Evolutionary conservation across 2,797 vertebrate species (phyloP), one percentile per base, ranked within the genome.

Genomic region (Hydrocynus forskahlii): DNA sequence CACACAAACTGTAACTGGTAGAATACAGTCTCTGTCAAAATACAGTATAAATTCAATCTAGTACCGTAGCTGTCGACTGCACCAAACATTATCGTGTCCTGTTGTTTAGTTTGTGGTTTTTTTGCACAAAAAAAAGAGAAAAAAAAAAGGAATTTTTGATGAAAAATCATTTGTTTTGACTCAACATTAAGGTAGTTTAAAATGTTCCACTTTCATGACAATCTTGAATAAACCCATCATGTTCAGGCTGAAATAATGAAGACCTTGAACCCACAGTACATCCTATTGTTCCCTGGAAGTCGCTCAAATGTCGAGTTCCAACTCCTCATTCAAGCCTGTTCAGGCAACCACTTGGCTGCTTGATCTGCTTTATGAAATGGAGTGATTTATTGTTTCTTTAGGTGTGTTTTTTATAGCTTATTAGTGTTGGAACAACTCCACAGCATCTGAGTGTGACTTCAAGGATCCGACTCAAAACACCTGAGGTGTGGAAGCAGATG

Each of bases 111-210:
- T n/a, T n/a, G n/a, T n/a, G n/a, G n/a, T n/a, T n/a, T n/a, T n/a
- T n/a, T n/a, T n/a, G n/a, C n/a, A n/a, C n/a, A 17, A 16, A 1
- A 57, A 57, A 57, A 23, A 23, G 0, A 62, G 10, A 0, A 14
- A 4, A 14, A 29, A 63, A 35, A 29, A 48, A 17, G 2, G 68
- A 54, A 71, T 29, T 29, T 17, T 25, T 52, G 45, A 54, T 70
- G 67, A 71, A 71, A 54, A 71, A 71, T 71, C 21, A 7, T 16
- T 71, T 25, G 48, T 54, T 71, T 71, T 71, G 48, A 71, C 68
- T 71, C 13, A 4, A 40, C 48, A 25, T 70, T n/a, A 50, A 50
- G 21, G 19, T 45, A 43, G 64, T 52, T 70, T 50, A 29, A 70
- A 70, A 70, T 70, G 48, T 52, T 70, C 17, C 68, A 52, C 68